Base-by-base conservation (phyloP, 2,797 vertebrate species). In the Picus viridis region DNA sequence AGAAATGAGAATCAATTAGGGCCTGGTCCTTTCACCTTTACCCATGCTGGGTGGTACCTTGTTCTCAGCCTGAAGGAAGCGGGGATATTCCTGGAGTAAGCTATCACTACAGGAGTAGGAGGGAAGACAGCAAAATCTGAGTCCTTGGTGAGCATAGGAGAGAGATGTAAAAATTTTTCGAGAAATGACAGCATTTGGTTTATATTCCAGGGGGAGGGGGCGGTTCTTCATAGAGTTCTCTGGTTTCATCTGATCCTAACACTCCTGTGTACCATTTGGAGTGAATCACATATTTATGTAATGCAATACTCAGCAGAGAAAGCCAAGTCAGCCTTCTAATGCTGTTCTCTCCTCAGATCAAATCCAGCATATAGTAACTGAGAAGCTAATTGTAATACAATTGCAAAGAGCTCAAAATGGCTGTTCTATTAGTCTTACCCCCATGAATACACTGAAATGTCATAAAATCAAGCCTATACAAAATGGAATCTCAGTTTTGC, bases 241-340 rank as follows among this genome's bases (percentile, higher is more conserved):
- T 90, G 81, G 77, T 94, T 94, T 88, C 86, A 77, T 81, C 69
- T 0, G 24, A 93, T 94, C 77, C 89, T 80, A 77, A 68, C 6
- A 22, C 90, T 97, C 92, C 89, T 76, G 88, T 85, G 93, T 90
- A 86, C 92, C 86, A 72, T 90, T 95, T 87, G 82, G 87, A 93
- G 47, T 96, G 94, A 94, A 95, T 96, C 94, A 94, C 43, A 12
- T 94, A 88, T 95, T 96, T 96, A 95, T 83, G 73, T 96, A 95
- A 96, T 84, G 67, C 91, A 89, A 78, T 93, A 83, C 92, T 95
- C 92, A 76, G 78, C 4, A 92, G 89, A 92, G 88, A 92, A 94
- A 95, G 93, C 86, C 89, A 92, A 94, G 88, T 92, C 92, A 95
- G 91, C 86, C 91, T 94, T 89, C 89, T 89, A 94, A 95, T 74